Evolutionary conservation across 2,888 invertebrate species (phyloP), one percentile per base, ranked within the genome.

Genomic region (Pollenia labialis): DNA sequence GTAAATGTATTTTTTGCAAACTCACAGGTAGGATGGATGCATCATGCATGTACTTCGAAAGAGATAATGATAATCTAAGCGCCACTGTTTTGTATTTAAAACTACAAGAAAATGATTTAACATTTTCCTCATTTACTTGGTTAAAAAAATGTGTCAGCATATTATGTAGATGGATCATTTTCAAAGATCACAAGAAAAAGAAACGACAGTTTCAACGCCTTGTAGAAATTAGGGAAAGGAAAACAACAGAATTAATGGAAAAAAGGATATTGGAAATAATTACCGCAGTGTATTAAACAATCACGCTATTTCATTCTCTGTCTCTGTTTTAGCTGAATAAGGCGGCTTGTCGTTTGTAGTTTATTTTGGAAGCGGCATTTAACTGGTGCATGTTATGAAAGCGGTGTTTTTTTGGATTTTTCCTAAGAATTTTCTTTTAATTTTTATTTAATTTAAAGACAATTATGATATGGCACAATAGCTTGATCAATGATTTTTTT

Each of bases 201-300:
- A 52, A 66, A 83, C 75, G 76, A 74, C 77, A 87, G 62, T 84
- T 87, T 87, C 87, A 87, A 87, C 87, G 87, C 87, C 87, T 87
- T 87, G 54, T n/a, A 71, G 14, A 76, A 71, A 71, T 54, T 62
- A 62, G 75, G n/a, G 74, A 74, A 52, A 64, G 8, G 18, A 50
- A n/a, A n/a, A 18, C 11, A 54, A 68, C 12, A 42, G 52, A 72
- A 64, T 32, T 52, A 66, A 74, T 54, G 54, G 18, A 40, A 64
- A 64, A 60, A 81, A 84, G 82, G 83, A 84, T 81, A 76, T 62
- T 62, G 46, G 68, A 75, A 77, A 87, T 87, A 84, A 83, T 66
- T 58, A 80, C 64, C 75, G 75, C 74, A 62, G 72, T 76, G 69
- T 62, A 50, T 58, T 71, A 74, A 74, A 84, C 56, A 81, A n/a